phyloP scores from a whole-genome alignment of 2,113 vertebrate genomes.

The Toxotes chatareus region DNA sequence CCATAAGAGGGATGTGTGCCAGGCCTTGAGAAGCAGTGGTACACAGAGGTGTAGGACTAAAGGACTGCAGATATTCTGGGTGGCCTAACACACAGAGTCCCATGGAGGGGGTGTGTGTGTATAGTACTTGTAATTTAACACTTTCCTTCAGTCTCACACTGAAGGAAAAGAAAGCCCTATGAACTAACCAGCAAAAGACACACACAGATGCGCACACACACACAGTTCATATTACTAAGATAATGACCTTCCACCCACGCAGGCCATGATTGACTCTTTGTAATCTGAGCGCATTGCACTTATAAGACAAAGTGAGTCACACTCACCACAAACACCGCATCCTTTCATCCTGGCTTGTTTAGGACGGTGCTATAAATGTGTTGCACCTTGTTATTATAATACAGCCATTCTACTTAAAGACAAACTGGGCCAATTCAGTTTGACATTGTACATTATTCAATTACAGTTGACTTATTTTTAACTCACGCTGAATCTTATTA shows the following conservation, averaged over 20 bases:
- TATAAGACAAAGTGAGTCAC: conserved; percentile 10
- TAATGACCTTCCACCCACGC: conserved; percentile 35
- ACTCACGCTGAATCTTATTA: background rate
- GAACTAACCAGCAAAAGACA: background rate
- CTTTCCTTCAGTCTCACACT: conserved; percentile 4
- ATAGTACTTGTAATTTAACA: conserved; percentile 40
- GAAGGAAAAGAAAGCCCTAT: conserved; percentile 23
- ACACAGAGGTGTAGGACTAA: conserved; percentile 5
- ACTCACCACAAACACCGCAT: conserved; percentile 9
- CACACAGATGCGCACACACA: conserved; percentile 28
- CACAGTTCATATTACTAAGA: conserved; percentile 41
- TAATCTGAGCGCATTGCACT: background rate
- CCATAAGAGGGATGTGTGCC: conserved; percentile 10
- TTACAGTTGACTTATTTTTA: background rate
- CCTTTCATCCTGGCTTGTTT: background rate
- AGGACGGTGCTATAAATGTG: background rate
- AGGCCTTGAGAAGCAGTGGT: conserved; percentile 9
- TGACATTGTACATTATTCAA: background rate
- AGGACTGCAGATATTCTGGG: conserved; percentile 35
- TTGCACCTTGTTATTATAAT: conserved; percentile 7
- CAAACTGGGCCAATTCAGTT: background rate
- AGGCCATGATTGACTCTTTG: conserved; percentile 18
- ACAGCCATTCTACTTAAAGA: background rate
- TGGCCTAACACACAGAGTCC: conserved; percentile 43
- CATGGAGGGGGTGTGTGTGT: background rate